Conservation (phyloP, 2,797 vertebrate genomes). For the Perodicticus potto region DNA sequence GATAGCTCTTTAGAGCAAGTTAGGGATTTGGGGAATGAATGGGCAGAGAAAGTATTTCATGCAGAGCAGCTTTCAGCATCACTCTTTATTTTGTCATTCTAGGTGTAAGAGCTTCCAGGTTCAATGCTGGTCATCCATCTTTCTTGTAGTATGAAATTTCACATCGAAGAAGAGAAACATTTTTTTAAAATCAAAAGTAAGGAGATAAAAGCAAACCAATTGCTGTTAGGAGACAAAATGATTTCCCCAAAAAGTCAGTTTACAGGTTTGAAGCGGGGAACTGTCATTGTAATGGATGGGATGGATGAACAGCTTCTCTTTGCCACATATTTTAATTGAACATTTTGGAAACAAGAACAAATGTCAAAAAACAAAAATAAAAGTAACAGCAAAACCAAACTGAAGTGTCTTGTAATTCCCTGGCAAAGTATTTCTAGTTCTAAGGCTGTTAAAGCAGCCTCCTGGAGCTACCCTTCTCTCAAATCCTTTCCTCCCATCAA, state of each 20-base stretch:
- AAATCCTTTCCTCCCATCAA: constrained; percentile 64
- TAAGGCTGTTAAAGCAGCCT: constrained; percentile 67
- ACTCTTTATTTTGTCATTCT: constrained; percentile 68
- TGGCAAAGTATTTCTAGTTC: constrained; percentile 58
- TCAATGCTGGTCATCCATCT: constrained; percentile 54
- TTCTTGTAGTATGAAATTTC: constrained; percentile 77
- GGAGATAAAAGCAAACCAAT: constrained; percentile 75
- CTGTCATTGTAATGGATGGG: not conserved
- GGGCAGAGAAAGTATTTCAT: not conserved
- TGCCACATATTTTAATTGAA: constrained; percentile 57
- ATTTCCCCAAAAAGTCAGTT: constrained; percentile 69
- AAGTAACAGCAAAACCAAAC: constrained; percentile 37
- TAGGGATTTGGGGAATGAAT: constrained; percentile 35
- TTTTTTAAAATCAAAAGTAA: constrained; percentile 50
- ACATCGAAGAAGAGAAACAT: constrained; percentile 60
- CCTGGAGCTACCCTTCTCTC: constrained; percentile 29
- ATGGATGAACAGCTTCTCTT: constrained; percentile 48
- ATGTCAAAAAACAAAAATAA: constrained; percentile 34
- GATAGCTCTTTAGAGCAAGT: constrained; percentile 65
- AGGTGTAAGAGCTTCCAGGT: constrained; percentile 64
- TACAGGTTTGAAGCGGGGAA: constrained; percentile 27
- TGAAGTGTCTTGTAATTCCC: constrained; percentile 40
- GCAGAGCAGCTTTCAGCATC: not conserved
- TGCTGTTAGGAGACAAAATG: constrained; percentile 74
- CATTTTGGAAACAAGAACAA: constrained; percentile 61